Percentiles rank a stretch among this genome's conserved stretches.
Evolutionary conservation across 2,113 vertebrate species (phyloP).

Genomic region (Microcebus tavaratra): DNA sequence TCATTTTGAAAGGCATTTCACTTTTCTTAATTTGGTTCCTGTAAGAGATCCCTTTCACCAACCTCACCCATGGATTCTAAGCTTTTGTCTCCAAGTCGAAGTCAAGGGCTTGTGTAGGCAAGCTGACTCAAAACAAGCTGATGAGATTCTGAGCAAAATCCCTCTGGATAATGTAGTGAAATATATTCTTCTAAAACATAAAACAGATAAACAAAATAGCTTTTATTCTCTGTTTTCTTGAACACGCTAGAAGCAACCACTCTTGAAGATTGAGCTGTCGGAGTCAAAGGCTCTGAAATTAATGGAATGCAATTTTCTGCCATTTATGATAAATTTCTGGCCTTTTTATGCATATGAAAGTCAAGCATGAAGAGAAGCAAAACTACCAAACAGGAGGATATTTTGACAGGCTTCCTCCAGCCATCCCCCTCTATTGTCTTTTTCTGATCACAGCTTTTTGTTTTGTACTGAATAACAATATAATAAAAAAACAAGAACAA

Average conservation of each 20-base stretch:
- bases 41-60: neutral
- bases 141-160: slow-evolving; percentile 58
- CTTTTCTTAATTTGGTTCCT: slow-evolving; percentile 37
- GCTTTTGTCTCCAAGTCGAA: slow-evolving; percentile 59
- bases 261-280: slow-evolving; percentile 70
- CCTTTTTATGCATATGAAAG: slow-evolving; percentile 60
- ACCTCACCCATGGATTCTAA: neutral
- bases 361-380: slow-evolving; percentile 41
- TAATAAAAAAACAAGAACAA: slow-evolving; percentile 62
- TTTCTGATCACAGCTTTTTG: slow-evolving; percentile 63
- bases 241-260: slow-evolving; percentile 51
- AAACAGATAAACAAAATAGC: slow-evolving; percentile 72
- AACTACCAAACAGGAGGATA: slow-evolving; percentile 41
- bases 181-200: slow-evolving; percentile 71
- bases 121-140: slow-evolving; percentile 28
- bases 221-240: slow-evolving; percentile 72
- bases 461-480: slow-evolving; percentile 69
- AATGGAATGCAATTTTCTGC: slow-evolving; percentile 79
- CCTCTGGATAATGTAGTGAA: slow-evolving; percentile 60
- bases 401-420: neutral
- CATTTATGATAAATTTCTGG: slow-evolving; percentile 73
- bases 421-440: slow-evolving; percentile 58
- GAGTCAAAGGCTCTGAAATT: slow-evolving; percentile 77
- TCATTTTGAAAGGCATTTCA: slow-evolving; percentile 47
- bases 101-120: slow-evolving; percentile 50